These are phyloP conservation scores for Huso huso DNA, from an alignment of 2,797 vertebrate genomes.

Conservation along the genomic window DNA sequence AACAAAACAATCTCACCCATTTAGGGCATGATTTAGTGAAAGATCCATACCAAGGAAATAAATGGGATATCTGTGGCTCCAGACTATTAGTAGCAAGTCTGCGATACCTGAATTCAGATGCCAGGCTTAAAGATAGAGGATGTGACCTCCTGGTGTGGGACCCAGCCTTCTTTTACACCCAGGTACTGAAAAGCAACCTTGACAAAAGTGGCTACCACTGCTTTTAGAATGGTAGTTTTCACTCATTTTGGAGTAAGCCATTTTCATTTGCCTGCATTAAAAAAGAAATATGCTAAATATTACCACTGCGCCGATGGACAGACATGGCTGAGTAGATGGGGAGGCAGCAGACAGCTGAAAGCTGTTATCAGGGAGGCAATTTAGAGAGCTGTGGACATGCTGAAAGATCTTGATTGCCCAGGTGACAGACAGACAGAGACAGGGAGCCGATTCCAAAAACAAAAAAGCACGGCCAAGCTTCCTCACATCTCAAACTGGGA, in stretches of 20 bases:
- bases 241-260: constrained; percentile 1
- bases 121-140: too few relatives aligned
- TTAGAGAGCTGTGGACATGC: constrained; percentile 36
- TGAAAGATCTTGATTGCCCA: constrained; percentile 39
- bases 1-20: too few relatives aligned
- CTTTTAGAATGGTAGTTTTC: neutral
- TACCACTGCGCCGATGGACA: constrained; percentile 40
- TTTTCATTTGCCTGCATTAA: neutral
- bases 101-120: too few relatives aligned
- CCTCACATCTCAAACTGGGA: too few relatives aligned
- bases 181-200: neutral
- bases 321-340: constrained; percentile 37
- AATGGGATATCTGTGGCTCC: too few relatives aligned
- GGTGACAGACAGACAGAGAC: constrained; percentile 37
- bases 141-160: too few relatives aligned
- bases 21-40: too few relatives aligned
- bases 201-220: constrained; percentile 5
- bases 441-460: neutral
- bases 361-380: constrained; percentile 23
- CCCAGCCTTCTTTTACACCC: neutral
- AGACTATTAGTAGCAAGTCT: too few relatives aligned
- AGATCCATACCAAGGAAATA: too few relatives aligned
- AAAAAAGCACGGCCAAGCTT: too few relatives aligned
- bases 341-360: constrained; percentile 14
- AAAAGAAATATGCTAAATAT: constrained; percentile 17